phyloP scores from a whole-genome alignment of 2,888 invertebrate species.

The Hyposoter didymator region DNA sequence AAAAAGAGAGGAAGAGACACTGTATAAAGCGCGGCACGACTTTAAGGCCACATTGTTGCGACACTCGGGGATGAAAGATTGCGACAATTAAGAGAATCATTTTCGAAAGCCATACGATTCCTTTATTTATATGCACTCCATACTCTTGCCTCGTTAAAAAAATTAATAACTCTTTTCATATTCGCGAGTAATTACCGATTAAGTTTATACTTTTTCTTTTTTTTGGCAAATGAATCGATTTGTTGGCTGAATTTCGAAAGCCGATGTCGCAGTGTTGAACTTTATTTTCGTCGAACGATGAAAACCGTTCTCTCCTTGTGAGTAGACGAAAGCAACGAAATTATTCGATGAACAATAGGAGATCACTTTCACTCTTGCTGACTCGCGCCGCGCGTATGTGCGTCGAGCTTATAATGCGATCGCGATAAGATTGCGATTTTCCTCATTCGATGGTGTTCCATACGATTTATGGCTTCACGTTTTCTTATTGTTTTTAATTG shows the following conservation, averaged over 20 bases:
- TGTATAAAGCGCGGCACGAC: slow-evolving; percentile 48
- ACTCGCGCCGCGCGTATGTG: slow-evolving; percentile 29
- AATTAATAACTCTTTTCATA: not conserved
- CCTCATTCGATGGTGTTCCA: slow-evolving; percentile 40
- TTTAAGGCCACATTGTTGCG: slow-evolving; percentile 76
- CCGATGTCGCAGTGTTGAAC: slow-evolving; percentile 7
- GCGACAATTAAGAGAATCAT: slow-evolving; percentile 77
- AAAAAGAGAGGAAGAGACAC: slow-evolving; percentile 4
- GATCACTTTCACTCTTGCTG: slow-evolving; percentile 59
- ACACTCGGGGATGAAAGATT: slow-evolving; percentile 76
- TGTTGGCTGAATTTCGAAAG: not conserved
- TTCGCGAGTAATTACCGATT: not conserved
- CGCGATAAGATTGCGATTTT: slow-evolving; percentile 54
- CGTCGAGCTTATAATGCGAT: slow-evolving; percentile 47
- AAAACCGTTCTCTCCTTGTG: slow-evolving; percentile 38
- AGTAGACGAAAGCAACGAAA: slow-evolving; percentile 28
- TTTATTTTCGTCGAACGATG: slow-evolving; percentile 41
- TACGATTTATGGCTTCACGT: not conserved
- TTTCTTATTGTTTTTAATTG: not conserved
- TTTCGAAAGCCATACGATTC: slow-evolving; percentile 69
- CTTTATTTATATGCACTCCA: slow-evolving; percentile 19
- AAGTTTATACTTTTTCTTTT: not conserved
- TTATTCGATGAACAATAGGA: slow-evolving; percentile 57
- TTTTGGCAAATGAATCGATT: not conserved
- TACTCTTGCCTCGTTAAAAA: not conserved